These are phyloP conservation scores for Pheosia tremula DNA, from an alignment of 2,888 invertebrate genomes.

Conservation along the genomic window DNA sequence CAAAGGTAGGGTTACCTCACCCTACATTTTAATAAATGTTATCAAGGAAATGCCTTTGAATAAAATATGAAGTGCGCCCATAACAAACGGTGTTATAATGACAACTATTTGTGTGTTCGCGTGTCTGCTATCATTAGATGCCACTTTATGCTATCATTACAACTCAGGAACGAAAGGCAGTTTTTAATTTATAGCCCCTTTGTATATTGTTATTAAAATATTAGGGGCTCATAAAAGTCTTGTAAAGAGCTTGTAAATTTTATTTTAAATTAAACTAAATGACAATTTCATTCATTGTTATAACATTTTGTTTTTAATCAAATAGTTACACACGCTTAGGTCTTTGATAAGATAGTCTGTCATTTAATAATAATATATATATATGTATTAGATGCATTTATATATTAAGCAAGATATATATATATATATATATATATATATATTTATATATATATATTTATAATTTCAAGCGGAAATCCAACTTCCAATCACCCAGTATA, in stretches of 20 bases:
- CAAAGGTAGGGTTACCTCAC: slow-evolving; percentile 19
- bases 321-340: no score
- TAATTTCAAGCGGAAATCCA: no score
- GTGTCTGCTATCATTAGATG: slow-evolving; percentile 42
- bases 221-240: slow-evolving; percentile 16
- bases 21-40: slow-evolving; percentile 22
- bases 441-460: no score
- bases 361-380: no score
- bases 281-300: no score
- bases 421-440: no score
- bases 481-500: no score
- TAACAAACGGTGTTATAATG: slow-evolving; percentile 31
- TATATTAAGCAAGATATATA: no score
- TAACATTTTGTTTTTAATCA: no score
- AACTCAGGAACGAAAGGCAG: slow-evolving; percentile 11
- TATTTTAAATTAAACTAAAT: not conserved
- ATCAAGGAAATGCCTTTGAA: slow-evolving; percentile 26
- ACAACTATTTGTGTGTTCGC: slow-evolving; percentile 43
- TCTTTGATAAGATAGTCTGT: no score
- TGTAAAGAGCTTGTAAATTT: slow-evolving; percentile 18
- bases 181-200: slow-evolving; percentile 26
- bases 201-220: slow-evolving; percentile 25
- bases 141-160: slow-evolving; percentile 29
- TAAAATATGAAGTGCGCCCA: slow-evolving; percentile 31
- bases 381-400: no score